Evolutionary conservation across 2,113 vertebrate genomes (phyloP).

Genomic region (Colaptes auratus): DNA sequence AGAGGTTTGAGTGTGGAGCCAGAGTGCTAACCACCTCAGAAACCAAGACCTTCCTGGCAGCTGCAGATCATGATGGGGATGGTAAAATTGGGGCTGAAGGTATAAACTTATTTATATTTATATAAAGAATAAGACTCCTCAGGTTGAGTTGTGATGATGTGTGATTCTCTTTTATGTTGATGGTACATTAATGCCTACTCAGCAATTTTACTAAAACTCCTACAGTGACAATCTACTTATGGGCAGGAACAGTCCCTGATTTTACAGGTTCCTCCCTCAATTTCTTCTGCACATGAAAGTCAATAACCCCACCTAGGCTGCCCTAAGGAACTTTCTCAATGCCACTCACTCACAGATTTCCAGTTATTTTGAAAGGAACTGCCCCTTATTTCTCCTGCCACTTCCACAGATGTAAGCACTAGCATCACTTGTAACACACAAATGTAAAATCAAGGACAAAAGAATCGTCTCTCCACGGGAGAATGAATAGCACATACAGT

Average conservation of each 20-base stretch:
- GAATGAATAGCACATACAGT: not conserved
- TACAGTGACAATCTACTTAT: not conserved
- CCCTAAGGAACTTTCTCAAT: not conserved
- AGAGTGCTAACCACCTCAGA: slow-evolving; percentile 87
- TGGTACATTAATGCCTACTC: not conserved
- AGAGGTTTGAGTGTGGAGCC: slow-evolving; percentile 87
- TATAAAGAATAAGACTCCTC: not conserved
- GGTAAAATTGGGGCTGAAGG: slow-evolving; percentile 92
- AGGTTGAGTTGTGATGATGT: not conserved
- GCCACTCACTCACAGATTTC: not conserved
- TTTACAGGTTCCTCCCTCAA: not conserved
- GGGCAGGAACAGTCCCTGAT: not conserved
- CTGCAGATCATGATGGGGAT: slow-evolving; percentile 90
- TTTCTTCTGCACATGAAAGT: not conserved
- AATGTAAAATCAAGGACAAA: not conserved
- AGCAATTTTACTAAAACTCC: not conserved
- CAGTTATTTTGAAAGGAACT: not conserved
- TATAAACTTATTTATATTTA: slow-evolving; percentile 25
- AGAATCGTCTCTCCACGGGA: not conserved
- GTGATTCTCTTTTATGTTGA: not conserved
- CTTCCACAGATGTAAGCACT: not conserved
- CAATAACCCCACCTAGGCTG: not conserved
- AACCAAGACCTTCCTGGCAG: slow-evolving; percentile 87
- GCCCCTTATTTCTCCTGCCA: not conserved
- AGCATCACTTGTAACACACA: not conserved